A percentile compares a stretch with the other conserved stretches of the same genome.
phyloP scores from a whole-genome alignment of 2,888 invertebrate species.

The Odontomyia ornata region DNA sequence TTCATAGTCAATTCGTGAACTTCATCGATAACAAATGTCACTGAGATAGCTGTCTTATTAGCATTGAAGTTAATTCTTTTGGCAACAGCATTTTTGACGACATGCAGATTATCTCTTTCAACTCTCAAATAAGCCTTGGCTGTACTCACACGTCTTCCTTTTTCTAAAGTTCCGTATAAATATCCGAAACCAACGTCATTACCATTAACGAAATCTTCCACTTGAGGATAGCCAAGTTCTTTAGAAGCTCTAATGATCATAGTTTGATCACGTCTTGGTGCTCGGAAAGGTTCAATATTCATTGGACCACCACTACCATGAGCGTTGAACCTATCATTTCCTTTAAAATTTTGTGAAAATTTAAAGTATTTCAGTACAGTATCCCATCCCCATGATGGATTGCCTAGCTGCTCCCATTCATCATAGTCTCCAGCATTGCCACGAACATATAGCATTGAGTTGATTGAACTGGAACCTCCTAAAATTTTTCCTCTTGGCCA shows the following conservation, averaged over 20 bases:
- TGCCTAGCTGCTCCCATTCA: conserved; percentile 68
- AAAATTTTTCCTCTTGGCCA: conserved; percentile 27
- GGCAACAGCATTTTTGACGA: conserved; percentile 66
- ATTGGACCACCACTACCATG: conserved; percentile 67
- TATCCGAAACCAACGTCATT: conserved; percentile 67
- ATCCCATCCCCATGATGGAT: conserved; percentile 73
- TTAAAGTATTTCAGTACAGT: conserved; percentile 79
- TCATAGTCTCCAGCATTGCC: conserved; percentile 71
- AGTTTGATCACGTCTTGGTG: conserved; percentile 62
- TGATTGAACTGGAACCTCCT: conserved; percentile 32
- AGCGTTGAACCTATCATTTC: conserved; percentile 20
- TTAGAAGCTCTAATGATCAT: conserved; percentile 65
- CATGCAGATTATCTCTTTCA: conserved; percentile 63
- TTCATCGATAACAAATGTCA: conserved; percentile 55
- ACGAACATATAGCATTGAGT: conserved; percentile 67
- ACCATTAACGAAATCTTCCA: conserved; percentile 71
- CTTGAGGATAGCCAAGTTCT: conserved; percentile 66
- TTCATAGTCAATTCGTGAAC: conserved; percentile 16
- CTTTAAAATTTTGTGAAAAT: conserved; percentile 69
- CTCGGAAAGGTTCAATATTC: conserved; percentile 64
- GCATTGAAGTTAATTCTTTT: conserved; percentile 65
- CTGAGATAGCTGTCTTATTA: conserved; percentile 63
- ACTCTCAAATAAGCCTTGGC: conserved; percentile 68
- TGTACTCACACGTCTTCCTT: conserved; percentile 66
- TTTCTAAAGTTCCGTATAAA: conserved; percentile 67